Percentiles rank a stretch among this genome's conserved stretches.
Evolutionary conservation across 2,113 vertebrate species (phyloP).

Genomic region (Dipodomys merriami): DNA sequence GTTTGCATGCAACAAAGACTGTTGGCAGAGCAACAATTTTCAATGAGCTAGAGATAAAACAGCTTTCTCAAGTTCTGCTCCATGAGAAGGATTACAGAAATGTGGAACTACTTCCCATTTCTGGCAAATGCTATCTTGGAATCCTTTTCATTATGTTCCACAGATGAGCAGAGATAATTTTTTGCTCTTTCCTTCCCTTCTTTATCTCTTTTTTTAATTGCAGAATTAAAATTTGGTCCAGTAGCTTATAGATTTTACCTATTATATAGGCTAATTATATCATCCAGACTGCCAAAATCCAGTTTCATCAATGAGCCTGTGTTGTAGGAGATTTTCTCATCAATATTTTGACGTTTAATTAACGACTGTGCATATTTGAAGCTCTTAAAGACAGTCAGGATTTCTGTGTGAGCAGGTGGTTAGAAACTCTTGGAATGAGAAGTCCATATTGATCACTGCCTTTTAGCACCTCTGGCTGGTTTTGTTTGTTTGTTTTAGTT

Average conservation of each 20-base stretch:
- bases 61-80: background rate
- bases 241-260: constrained; percentile 85
- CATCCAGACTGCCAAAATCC: constrained; percentile 83
- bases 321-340: constrained; percentile 81
- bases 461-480: constrained; percentile 36
- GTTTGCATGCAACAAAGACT: background rate
- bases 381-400: constrained; percentile 60
- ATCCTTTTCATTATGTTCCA: background rate
- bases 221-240: constrained; percentile 83
- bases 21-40: background rate
- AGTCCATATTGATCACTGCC: constrained; percentile 24
- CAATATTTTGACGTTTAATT: constrained; percentile 88
- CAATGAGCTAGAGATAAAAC: background rate
- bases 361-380: constrained; percentile 82
- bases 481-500: background rate
- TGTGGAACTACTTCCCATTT: background rate
- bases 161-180: constrained; percentile 14
- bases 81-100: background rate
- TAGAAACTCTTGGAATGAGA: constrained; percentile 65
- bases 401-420: constrained; percentile 45
- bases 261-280: constrained; percentile 86
- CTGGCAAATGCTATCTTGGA: constrained; percentile 60
- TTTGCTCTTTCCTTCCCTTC: constrained; percentile 38
- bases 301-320: constrained; percentile 85
- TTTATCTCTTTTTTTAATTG: constrained; percentile 77